Base-by-base conservation (phyloP, 53 echinoderm and acorn worm genomes). In the Apostichopus leukothele region DNA sequence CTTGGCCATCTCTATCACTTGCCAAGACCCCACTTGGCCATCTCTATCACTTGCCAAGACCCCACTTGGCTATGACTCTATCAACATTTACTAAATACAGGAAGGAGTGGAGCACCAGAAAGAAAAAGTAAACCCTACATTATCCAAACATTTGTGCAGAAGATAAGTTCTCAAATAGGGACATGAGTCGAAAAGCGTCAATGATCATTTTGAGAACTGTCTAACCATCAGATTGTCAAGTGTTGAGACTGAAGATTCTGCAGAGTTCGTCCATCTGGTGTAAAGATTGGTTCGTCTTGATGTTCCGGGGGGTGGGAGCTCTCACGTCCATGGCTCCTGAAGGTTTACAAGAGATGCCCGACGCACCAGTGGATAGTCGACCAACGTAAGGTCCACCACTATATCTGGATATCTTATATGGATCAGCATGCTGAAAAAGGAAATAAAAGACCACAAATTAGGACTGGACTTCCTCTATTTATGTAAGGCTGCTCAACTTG, bases 241-340 rank as follows among this genome's bases (percentile, higher is more conserved):
- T 79, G 79, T 79, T 79, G 50, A 79, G 16, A 5, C 51, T 79
- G 53, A 81, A 25, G 19, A 81, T 81, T 54, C 81, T 81, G 57
- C 60, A 81, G 55, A 81, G 25, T 54, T 81, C 81, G 7, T 81
- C 81, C 81, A 81, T 81, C 81, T 52, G 81, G 22, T 53, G 22
- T 55, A 81, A 81, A 22, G 60, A 1, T 81, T 81, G 81, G 79
- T 19, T 79, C 19, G 79, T 8, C 19, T 81, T 19, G 7, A 9
- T 55, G 53, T 23, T 23, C 22, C 55, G 54, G 6, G 16, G 13
- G 6, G n/a, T 71, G 3, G 18, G 19, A 68, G 68, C 16, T 71
- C 71, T 18, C 71, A n/a, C 20, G 6, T 16, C 5, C 21, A n/a
- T 6, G 1, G 16, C 18, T 13, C 18, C 71, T 57, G 57, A 57